phyloP scores from a whole-genome alignment of 2,797 vertebrate genomes.

The Siniperca undulata region DNA sequence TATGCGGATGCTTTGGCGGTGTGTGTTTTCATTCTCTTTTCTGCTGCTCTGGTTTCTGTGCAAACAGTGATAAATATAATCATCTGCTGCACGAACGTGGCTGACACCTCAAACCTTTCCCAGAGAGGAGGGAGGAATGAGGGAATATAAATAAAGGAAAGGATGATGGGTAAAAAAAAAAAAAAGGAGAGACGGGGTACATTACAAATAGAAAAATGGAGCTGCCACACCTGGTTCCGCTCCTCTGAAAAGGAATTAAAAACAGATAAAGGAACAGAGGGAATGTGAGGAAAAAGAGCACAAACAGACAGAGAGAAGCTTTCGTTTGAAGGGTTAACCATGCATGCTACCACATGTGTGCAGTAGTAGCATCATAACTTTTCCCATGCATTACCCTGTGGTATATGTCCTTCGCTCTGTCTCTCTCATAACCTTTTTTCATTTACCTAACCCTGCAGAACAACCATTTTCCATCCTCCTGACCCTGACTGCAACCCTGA shows the following conservation, averaged over 20 bases:
- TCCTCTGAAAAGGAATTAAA: slow-evolving; percentile 63
- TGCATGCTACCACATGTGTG: slow-evolving; percentile 25
- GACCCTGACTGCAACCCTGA: slow-evolving; percentile 56
- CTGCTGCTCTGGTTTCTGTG: slow-evolving; percentile 72
- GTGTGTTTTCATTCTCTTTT: slow-evolving; percentile 69
- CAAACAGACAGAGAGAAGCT: slow-evolving; percentile 25
- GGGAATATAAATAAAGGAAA: slow-evolving; percentile 48
- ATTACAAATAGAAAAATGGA: slow-evolving; percentile 46
- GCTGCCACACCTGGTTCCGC: slow-evolving; percentile 51
- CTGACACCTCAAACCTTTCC: slow-evolving; percentile 60
- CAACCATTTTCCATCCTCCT: slow-evolving; percentile 57
- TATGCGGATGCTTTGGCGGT: slow-evolving; percentile 57
- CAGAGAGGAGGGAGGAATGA: slow-evolving; percentile 22
- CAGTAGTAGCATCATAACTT: slow-evolving; percentile 32
- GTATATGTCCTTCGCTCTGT: slow-evolving; percentile 36
- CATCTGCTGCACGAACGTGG: slow-evolving; percentile 54
- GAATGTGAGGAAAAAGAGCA: slow-evolving; percentile 22
- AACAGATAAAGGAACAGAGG: slow-evolving; percentile 50
- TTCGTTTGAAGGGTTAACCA: slow-evolving; percentile 42
- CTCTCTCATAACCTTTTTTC: slow-evolving; percentile 69
- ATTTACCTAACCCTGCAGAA: slow-evolving; percentile 73
- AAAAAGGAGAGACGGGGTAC: not conserved
- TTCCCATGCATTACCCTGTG: slow-evolving; percentile 56
- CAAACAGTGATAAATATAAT: slow-evolving; percentile 81
- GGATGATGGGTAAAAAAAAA: not conserved